Conservation (phyloP, 2,888 invertebrate genomes). For the Steinernema scapterisci region DNA sequence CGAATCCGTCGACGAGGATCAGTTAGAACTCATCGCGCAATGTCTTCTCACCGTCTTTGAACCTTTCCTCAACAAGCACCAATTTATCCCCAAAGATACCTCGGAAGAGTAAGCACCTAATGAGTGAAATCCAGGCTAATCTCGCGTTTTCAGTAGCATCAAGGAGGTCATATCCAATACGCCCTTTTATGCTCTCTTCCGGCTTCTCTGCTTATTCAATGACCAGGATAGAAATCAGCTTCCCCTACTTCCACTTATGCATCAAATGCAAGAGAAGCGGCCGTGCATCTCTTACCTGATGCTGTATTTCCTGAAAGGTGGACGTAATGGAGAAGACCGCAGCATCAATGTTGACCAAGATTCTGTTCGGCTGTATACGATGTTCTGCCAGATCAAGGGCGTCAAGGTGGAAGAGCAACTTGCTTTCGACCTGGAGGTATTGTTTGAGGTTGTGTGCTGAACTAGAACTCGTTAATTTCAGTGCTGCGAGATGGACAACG, state of each 20-base stretch:
- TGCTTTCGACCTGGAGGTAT: constrained; percentile 79
- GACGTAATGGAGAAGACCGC: constrained; percentile 11
- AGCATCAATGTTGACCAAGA: constrained; percentile 71
- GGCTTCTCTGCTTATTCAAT: constrained; percentile 29
- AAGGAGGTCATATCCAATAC: constrained; percentile 33
- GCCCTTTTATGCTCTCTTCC: constrained; percentile 40
- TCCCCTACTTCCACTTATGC: constrained; percentile 45
- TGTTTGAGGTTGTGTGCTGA: neutral
- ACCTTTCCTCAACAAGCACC: constrained; percentile 32
- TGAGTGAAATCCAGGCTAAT: neutral
- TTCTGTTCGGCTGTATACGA: constrained; percentile 84
- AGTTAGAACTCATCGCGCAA: constrained; percentile 41
- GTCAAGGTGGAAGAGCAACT: constrained; percentile 71
- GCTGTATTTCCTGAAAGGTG: constrained; percentile 50
- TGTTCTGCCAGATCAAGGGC: constrained; percentile 82
- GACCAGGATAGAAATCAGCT: constrained; percentile 35
- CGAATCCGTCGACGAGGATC: constrained; percentile 49
- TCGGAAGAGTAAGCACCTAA: constrained; percentile 37
- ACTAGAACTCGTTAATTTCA: constrained; percentile 21
- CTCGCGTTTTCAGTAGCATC: constrained; percentile 6
- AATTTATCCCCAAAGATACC: constrained; percentile 35
- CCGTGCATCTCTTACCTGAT: constrained; percentile 45
- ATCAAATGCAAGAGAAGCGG: constrained; percentile 54
- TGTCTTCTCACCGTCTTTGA: constrained; percentile 39
- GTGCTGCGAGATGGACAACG: constrained; percentile 71